These are phyloP conservation scores for Pogonus chalceus DNA, from an alignment of 1,140 invertebrate genomes.

Conservation along the genomic window DNA sequence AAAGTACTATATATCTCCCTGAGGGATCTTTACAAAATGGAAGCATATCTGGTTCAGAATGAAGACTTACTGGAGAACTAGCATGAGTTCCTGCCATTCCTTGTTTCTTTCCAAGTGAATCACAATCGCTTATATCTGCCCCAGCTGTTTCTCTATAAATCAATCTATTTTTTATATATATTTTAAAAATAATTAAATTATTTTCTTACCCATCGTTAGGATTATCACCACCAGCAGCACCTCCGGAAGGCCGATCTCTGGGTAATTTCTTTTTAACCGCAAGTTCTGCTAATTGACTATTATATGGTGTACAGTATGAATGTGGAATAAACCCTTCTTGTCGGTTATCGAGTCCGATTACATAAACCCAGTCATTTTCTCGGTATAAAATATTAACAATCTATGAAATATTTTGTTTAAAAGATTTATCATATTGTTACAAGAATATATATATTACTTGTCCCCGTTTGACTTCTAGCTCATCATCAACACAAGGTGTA, in stretches of 20 bases:
- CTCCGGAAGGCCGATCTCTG: slow-evolving; percentile 36
- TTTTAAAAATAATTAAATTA: slow-evolving; percentile 2
- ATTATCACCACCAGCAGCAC: slow-evolving; percentile 26
- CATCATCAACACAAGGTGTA: slow-evolving; percentile 88
- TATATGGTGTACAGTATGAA: slow-evolving; percentile 82
- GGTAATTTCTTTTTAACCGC: slow-evolving; percentile 80
- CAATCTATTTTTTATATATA: too few species aligned
- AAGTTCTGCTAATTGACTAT: slow-evolving; percentile 63
- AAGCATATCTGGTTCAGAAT: slow-evolving; percentile 60
- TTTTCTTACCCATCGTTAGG: slow-evolving; percentile 29
- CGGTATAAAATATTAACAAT: slow-evolving; percentile 86
- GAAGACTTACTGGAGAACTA: slow-evolving; percentile 46
- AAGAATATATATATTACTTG: slow-evolving; percentile 29
- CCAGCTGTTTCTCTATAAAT: slow-evolving; percentile 29
- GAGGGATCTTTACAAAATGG: slow-evolving; percentile 88
- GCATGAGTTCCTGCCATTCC: slow-evolving; percentile 44
- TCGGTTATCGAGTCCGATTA: slow-evolving; percentile 77
- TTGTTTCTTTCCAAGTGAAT: slow-evolving; percentile 40
- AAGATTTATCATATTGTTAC: neutral
- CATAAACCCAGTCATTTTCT: slow-evolving; percentile 95
- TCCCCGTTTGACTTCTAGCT: slow-evolving; percentile 65
- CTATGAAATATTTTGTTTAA: slow-evolving; percentile 32
- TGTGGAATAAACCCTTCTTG: slow-evolving; percentile 91
- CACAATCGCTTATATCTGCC: slow-evolving; percentile 33
- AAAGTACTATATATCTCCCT: slow-evolving; percentile 83